Conservation (phyloP, 2,797 vertebrate genomes). For the Notamacropus eugenii region DNA sequence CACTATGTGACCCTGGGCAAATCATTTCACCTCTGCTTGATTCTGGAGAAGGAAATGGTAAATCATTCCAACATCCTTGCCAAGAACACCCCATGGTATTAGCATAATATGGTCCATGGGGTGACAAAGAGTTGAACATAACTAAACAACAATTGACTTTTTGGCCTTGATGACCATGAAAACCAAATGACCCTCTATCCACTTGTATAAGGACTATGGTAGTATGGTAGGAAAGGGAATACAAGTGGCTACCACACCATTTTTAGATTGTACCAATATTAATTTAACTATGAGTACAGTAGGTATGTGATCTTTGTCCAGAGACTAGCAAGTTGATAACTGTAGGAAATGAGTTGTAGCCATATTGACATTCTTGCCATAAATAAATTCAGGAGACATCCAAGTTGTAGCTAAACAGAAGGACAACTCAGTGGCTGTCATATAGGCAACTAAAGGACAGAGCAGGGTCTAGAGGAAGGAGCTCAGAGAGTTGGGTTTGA, state of each 20-base stretch:
- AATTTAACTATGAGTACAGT: background rate
- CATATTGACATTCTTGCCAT: background rate
- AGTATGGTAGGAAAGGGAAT: background rate
- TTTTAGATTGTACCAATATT: background rate
- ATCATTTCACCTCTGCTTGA: background rate
- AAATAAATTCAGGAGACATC: background rate
- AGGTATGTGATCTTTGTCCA: background rate
- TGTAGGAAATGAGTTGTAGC: background rate
- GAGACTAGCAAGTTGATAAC: background rate
- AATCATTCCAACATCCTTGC: background rate
- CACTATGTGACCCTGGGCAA: background rate
- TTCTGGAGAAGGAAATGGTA: background rate
- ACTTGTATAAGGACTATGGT: background rate
- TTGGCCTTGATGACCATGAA: background rate
- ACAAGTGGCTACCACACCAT: background rate
- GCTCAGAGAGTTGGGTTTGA: background rate
- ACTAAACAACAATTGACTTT: background rate
- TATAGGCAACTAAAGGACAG: background rate
- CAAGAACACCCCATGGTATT: background rate
- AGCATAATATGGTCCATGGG: background rate
- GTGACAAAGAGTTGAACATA: background rate
- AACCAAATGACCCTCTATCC: background rate
- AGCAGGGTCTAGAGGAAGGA: background rate
- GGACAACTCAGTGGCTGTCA: background rate
- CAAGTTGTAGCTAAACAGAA: background rate